These are phyloP conservation scores for Heterocephalus glaber DNA, from an alignment of 2,113 vertebrate genomes.

Conservation along the genomic window DNA sequence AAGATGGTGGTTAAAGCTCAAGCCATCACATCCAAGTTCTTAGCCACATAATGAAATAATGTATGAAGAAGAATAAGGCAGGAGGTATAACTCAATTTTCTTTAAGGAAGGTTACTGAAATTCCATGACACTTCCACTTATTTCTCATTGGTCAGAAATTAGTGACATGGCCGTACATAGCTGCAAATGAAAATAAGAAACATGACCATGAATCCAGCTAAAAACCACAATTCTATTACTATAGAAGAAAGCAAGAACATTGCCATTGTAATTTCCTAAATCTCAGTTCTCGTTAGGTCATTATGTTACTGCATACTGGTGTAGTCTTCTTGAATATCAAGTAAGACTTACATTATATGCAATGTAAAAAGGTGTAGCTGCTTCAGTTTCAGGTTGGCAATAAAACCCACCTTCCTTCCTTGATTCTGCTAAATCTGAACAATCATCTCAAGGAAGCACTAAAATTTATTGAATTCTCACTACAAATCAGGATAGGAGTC, in stretches of 20 bases:
- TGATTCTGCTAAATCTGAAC: conserved; percentile 9
- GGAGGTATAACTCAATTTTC: neutral
- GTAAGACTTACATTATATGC: neutral
- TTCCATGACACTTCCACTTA: neutral
- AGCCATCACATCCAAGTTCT: neutral
- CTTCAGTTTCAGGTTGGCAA: neutral
- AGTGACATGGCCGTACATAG: neutral
- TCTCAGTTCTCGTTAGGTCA: neutral
- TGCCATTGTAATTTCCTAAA: neutral
- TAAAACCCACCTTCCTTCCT: conserved; percentile 1
- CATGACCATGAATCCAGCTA: neutral
- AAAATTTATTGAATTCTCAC: neutral
- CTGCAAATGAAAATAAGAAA: neutral
- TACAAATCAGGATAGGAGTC: neutral
- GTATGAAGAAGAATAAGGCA: neutral
- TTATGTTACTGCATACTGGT: neutral
- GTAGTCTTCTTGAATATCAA: neutral
- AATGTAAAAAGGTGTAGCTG: neutral
- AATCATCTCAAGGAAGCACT: neutral
- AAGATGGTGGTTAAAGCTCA: neutral
- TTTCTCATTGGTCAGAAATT: conserved; percentile 36
- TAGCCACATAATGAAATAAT: neutral
- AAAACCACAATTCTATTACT: neutral
- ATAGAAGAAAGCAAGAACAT: neutral
- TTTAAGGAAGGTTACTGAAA: conserved; percentile 10